Evolutionary conservation across 2,888 invertebrate genomes (phyloP).

Genomic region (Drosophila acutilabella): DNA sequence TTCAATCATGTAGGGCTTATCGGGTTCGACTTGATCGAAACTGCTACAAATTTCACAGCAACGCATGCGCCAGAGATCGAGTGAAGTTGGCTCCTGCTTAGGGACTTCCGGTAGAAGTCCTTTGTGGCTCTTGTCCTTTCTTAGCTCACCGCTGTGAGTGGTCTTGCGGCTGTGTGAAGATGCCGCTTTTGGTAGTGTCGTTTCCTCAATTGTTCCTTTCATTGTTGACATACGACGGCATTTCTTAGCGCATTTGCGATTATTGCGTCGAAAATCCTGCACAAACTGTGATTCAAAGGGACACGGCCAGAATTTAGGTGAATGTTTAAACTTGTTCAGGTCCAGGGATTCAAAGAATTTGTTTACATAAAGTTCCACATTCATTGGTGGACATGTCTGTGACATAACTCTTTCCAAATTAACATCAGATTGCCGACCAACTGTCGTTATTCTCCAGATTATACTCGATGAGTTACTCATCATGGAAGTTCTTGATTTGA

Average conservation of each 20-base stretch:
- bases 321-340: not conserved
- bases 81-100: too few relatives aligned
- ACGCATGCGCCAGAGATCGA: not conserved
- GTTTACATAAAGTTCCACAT: not conserved
- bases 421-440: not conserved
- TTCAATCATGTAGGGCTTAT: conserved; percentile 37
- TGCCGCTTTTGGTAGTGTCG: too few relatives aligned
- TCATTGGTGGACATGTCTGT: not conserved
- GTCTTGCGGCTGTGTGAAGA: too few relatives aligned
- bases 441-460: not conserved
- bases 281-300: conserved; percentile 2
- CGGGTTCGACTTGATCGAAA: conserved; percentile 17
- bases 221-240: too few relatives aligned
- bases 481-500: not conserved
- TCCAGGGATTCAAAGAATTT: not conserved
- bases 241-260: too few relatives aligned
- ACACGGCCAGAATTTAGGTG: conserved; percentile 1
- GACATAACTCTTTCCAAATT: too few relatives aligned
- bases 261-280: not conserved
- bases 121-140: too few relatives aligned
- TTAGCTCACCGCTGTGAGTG: too few relatives aligned
- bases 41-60: conserved; percentile 38
- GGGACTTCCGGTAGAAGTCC: not conserved
- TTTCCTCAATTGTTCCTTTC: too few relatives aligned
- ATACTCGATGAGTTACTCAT: not conserved